Evolutionary conservation across 2,888 invertebrate genomes (phyloP), one percentile per base, ranked within the genome.

Genomic region (Zhuqinia jingwanae): DNA sequence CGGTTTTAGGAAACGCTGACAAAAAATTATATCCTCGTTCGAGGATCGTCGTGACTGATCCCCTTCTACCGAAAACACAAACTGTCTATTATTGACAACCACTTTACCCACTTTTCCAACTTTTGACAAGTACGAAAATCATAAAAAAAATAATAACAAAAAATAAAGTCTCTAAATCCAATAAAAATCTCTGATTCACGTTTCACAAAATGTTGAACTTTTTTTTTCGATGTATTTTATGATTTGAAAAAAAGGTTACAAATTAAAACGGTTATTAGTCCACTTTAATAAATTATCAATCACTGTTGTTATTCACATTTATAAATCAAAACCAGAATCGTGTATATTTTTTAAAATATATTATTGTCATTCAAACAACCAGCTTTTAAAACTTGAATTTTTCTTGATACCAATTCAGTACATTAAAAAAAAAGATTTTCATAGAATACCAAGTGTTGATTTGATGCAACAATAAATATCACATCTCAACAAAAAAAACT

Each of bases 1-100:
- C 93, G 90, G 76, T 87, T 87, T 30, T 20, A 17, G 75, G 85
- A 81, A 83, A 87, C 87, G 87, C 90, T 77, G 84, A 65, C 47
- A 3, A 22, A 79, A 79, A 79, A 81, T n/a, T 63, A 27, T 30
- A 60, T 79, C 82, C 82, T 76, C 82, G 47, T 47, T 42, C 75
- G 75, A 75, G 75, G 75, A 75, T 75, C 27, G 30, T 56, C 30
- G 75, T 36, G 17, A 0, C 56, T 56, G 17, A 25, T 70, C 47
- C 47, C 70, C 47, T 70, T 13, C 20, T 70, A 22, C n/a, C 45
- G 47, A 47, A 70, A 25, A 42, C n/a, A 60, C 25, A 15, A 68
- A 68, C 45, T 25, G 47, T 50, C 70, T 47, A 10, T 70, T 47
- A n/a, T 27, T 30, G 45, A 45, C 47, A 70, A 36, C 25, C 70